Evolutionary conservation across 2,797 vertebrate genomes (phyloP).

Genomic region (Orientallactaga sibirica): DNA sequence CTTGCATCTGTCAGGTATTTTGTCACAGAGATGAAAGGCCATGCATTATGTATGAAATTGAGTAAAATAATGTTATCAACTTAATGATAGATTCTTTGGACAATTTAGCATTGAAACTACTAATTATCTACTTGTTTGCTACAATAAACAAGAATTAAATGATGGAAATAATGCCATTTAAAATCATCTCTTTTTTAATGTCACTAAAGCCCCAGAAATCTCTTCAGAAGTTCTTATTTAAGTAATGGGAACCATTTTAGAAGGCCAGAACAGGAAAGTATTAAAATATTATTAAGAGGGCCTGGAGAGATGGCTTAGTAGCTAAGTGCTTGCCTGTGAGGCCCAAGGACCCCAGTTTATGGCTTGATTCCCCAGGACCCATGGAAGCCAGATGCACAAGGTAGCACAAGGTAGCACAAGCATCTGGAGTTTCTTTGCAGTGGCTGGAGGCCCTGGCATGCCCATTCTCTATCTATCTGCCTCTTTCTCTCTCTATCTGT

Average conservation of each 20-base stretch:
- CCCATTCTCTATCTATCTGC: too few relatives aligned
- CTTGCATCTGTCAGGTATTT: not conserved
- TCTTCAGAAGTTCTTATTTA: not conserved
- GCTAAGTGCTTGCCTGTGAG: too few relatives aligned
- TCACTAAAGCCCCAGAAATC: constrained; percentile 6
- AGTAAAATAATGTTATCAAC: constrained; percentile 20
- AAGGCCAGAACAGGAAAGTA: not conserved
- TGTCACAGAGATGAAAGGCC: not conserved
- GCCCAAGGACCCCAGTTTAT: too few relatives aligned
- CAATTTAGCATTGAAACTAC: constrained; percentile 48
- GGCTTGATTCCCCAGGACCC: too few relatives aligned
- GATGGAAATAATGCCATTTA: constrained; percentile 35
- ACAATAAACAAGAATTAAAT: constrained; percentile 55
- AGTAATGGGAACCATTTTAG: constrained; percentile 33
- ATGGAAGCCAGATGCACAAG: too few relatives aligned
- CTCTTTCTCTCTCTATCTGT: too few relatives aligned
- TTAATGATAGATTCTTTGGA: constrained; percentile 48
- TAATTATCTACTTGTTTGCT: constrained; percentile 48
- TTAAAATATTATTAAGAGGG: constrained; percentile 22
- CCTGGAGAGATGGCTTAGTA: too few relatives aligned
- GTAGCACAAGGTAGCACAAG: too few relatives aligned
- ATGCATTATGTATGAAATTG: not conserved
- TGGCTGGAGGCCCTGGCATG: too few relatives aligned
- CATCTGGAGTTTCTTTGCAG: too few relatives aligned
- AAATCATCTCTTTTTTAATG: constrained; percentile 40